These are phyloP conservation scores for Thalassophryne amazonica DNA, from an alignment of 2,797 vertebrate genomes.

Conservation along the genomic window DNA sequence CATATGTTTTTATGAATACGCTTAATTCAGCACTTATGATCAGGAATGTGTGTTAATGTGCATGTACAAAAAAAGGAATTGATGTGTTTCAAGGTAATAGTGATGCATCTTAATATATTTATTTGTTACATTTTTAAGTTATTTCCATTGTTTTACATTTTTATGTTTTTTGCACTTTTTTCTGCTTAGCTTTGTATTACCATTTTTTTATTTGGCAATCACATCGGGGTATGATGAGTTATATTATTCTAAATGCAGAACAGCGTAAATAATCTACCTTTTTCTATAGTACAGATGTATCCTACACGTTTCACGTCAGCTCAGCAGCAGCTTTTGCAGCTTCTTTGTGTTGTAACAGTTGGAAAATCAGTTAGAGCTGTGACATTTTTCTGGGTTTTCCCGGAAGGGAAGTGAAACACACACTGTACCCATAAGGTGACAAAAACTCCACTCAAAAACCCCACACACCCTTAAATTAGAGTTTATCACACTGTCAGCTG, in stretches of 20 bases:
- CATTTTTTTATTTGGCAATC: conserved; percentile 52
- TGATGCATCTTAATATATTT: conserved; percentile 55
- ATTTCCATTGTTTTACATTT: conserved; percentile 56
- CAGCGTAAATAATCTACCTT: not conserved
- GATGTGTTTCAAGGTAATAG: conserved; percentile 19
- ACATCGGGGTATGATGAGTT: conserved; percentile 54
- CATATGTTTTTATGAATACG: conserved; percentile 28
- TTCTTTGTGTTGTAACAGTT: conserved; percentile 21
- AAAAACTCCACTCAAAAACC: conserved; percentile 57
- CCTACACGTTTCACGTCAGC: not conserved
- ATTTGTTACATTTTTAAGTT: conserved; percentile 64
- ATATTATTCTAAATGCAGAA: conserved; percentile 2
- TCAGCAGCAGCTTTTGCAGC: not conserved
- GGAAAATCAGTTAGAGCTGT: conserved; percentile 18
- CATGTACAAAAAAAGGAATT: too few relatives aligned
- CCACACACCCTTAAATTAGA: conserved; percentile 7
- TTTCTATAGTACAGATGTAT: too few relatives aligned
- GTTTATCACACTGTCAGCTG: conserved; percentile 26
- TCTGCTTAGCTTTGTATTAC: not conserved
- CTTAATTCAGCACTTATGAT: conserved; percentile 61
- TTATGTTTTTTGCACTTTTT: conserved; percentile 60
- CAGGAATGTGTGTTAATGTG: conserved; percentile 16
- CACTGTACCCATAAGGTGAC: conserved; percentile 7
- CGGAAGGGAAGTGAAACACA: conserved; percentile 59
- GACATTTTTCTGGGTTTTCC: conserved; percentile 50